Percentiles rank a stretch among this genome's conserved stretches.
phyloP scores from a whole-genome alignment of 2,888 invertebrate species.

The Epsilonema sp. region DNA sequence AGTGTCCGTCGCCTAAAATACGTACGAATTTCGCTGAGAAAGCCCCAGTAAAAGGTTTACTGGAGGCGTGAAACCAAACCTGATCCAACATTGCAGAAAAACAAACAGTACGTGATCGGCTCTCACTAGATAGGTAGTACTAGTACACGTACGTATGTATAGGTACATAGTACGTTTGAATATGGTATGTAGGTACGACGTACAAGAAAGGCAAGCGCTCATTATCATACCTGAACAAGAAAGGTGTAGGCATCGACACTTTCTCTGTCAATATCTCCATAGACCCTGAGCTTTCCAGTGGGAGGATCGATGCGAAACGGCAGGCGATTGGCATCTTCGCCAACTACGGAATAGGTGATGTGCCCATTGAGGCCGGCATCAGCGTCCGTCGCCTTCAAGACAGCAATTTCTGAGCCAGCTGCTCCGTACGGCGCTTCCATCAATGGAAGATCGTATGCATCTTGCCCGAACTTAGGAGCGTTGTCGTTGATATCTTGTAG shows the following conservation, averaged over 20 bases:
- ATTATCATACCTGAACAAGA: neutral
- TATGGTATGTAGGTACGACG: too few species aligned
- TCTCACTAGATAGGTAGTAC: too few species aligned
- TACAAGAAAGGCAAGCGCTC: too few species aligned
- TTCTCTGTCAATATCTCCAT: constrained; percentile 62
- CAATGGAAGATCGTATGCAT: neutral
- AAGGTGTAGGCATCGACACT: constrained; percentile 36
- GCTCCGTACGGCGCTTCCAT: constrained; percentile 4
- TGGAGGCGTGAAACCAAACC: constrained; percentile 35
- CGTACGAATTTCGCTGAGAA: too few species aligned
- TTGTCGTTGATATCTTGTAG: neutral
- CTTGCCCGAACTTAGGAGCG: neutral
- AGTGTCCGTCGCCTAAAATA: constrained; percentile 44
- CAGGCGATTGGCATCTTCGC: neutral
- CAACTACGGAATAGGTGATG: neutral
- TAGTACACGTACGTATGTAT: too few species aligned
- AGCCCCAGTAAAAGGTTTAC: too few species aligned
- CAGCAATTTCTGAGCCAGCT: neutral
- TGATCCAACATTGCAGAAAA: too few species aligned
- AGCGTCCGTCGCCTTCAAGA: neutral
- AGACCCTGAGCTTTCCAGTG: constrained; percentile 48
- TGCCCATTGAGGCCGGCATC: neutral
- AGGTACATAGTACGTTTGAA: too few species aligned
- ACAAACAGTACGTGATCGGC: too few species aligned
- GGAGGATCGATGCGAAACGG: constrained; percentile 2